Base-by-base conservation (phyloP, 2,888 invertebrate species). In the Oxystoma pomonae region DNA sequence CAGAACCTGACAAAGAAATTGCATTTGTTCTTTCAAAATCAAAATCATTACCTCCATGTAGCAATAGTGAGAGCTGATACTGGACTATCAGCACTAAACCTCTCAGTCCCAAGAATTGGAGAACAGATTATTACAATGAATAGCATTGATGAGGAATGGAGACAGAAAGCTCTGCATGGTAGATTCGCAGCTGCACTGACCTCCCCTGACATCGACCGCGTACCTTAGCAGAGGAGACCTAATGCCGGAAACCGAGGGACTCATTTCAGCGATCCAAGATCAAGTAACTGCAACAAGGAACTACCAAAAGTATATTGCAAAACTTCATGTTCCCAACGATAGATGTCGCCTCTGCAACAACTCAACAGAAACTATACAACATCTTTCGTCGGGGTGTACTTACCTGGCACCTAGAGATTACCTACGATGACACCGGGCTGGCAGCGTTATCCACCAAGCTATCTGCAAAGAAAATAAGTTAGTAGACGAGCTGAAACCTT, bases 351-450 rank as follows among this genome's bases (percentile, higher is more conserved):
- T 21, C 16, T 57, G 57, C 21, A 20, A 22, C 3, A 16, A 9
- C 20, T 21, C 20, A 12, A 17, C 17, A 16, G 57, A 57, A 16
- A 57, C 57, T 9, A 57, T 57, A 57, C 21, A 57, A 9, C 22
- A 57, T 20, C 20, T 57, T 20, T 21, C 22, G 5, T 50, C 59
- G 1, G 59, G 18, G 9, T 58, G 51, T 16, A 22, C 18, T 9
- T 58, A 50, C 3, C 49, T 58, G 12, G 59, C 50, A 3, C 59
- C 59, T n/a, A 49, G n/a, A n/a, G 22, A 58, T 18, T 58, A 58
- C 35, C 35, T 58, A 7, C 12, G 20, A 2, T 2, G 58, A 35
- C 59, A 58, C 17, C 22, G 17, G 2, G 50, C 50, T 17, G 53
- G 53, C 17, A 9, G 16, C 19, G n/a, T 53, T 16, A 16, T 17